Conservation (phyloP, 2,888 invertebrate species). For the Panzeria rudis region DNA sequence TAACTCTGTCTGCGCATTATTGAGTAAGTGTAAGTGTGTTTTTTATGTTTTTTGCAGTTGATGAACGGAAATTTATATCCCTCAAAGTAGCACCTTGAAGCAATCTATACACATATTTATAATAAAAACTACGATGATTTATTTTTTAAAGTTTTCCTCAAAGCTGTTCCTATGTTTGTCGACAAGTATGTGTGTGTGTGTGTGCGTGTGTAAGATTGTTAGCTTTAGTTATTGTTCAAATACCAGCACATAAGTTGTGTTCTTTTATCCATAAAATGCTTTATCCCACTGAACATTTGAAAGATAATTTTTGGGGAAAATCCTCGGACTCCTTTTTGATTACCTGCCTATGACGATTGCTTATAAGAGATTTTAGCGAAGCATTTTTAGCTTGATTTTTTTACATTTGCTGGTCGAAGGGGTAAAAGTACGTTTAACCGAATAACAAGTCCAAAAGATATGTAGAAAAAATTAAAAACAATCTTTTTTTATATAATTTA, state of each 20-base stretch:
- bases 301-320: too few relatives aligned
- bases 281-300: neutral
- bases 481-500: too few relatives aligned
- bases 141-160: neutral
- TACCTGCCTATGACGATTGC: too few relatives aligned
- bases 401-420: too few relatives aligned
- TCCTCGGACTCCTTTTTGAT: too few relatives aligned
- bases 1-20: slow-evolving; percentile 6
- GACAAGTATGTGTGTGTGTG: neutral
- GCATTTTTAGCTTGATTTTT: too few relatives aligned
- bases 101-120: slow-evolving; percentile 15
- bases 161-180: neutral
- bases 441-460: too few relatives aligned
- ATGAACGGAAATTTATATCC: slow-evolving; percentile 67
- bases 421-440: too few relatives aligned
- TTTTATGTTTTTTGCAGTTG: neutral
- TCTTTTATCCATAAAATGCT: slow-evolving; percentile 48
- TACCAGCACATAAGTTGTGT: slow-evolving; percentile 14
- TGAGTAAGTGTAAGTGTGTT: neutral
- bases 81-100: slow-evolving; percentile 63
- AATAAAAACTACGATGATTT: slow-evolving; percentile 46
- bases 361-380: too few relatives aligned
- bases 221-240: slow-evolving; percentile 7
- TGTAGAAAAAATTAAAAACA: too few relatives aligned
- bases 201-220: neutral